Evolutionary conservation across 92 coral and sea anemone genomes (phyloP).

Genomic region (Phenganax stokvisi): DNA sequence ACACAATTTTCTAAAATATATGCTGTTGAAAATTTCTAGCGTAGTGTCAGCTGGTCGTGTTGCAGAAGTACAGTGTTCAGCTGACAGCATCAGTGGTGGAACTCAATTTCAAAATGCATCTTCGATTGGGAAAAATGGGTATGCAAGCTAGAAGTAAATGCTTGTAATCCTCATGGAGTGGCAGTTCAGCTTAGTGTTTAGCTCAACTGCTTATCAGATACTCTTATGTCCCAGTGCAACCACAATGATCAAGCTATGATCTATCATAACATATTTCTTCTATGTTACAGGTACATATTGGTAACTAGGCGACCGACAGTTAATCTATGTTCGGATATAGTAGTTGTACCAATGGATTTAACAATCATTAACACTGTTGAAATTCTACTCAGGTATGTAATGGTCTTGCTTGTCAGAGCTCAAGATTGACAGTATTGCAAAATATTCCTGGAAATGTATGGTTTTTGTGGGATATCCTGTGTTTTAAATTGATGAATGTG

Average conservation of each 20-base stretch:
- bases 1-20: neutral
- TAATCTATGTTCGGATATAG: conserved; percentile 63
- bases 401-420: neutral
- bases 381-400: conserved; percentile 68
- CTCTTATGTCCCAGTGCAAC: too few relatives aligned
- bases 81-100: conserved; percentile 56
- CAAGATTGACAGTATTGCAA: too few relatives aligned
- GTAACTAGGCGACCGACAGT: conserved; percentile 73
- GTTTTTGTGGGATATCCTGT: neutral
- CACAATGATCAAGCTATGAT: too few relatives aligned
- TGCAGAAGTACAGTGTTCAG: conserved; percentile 69
- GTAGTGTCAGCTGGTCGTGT: conserved; percentile 69
- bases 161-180: neutral
- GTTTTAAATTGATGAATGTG: neutral
- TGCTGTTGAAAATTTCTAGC: conserved; percentile 23
- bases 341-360: conserved; percentile 53
- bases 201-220: too few relatives aligned
- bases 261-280: neutral
- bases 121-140: conserved; percentile 76
- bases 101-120: conserved; percentile 58
- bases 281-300: conserved; percentile 55
- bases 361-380: conserved; percentile 44
- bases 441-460: too few relatives aligned
- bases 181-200: too few relatives aligned
- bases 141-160: too few relatives aligned